These are phyloP conservation scores for Armadillidium nasatum DNA, from an alignment of 1,140 invertebrate species.

Conservation along the genomic window DNA sequence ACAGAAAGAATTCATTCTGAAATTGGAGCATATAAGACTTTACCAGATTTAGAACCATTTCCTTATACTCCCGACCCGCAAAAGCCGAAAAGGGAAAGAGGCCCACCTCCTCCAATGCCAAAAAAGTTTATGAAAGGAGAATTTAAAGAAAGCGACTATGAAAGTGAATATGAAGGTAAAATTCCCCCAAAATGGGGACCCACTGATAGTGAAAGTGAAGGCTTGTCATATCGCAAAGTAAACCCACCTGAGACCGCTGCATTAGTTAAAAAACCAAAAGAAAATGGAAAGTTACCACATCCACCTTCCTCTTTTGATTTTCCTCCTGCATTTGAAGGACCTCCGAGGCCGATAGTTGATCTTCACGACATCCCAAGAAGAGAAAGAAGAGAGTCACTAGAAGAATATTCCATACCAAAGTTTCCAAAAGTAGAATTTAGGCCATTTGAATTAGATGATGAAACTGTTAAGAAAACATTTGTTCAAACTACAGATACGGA, in stretches of 20 bases:
- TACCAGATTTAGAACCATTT: slow-evolving; percentile 50
- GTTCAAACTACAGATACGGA: slow-evolving; percentile 24
- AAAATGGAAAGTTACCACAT: slow-evolving; percentile 56
- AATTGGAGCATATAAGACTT: neutral
- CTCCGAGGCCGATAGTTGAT: slow-evolving; percentile 51
- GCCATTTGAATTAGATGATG: slow-evolving; percentile 37
- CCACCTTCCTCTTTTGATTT: slow-evolving; percentile 61
- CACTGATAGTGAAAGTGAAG: slow-evolving; percentile 49
- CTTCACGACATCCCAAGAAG: slow-evolving; percentile 41
- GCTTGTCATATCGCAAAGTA: slow-evolving; percentile 59
- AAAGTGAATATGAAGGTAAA: slow-evolving; percentile 65
- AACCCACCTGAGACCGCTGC: slow-evolving; percentile 51
- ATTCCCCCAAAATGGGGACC: slow-evolving; percentile 58
- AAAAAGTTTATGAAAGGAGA: slow-evolving; percentile 65
- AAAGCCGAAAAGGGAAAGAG: slow-evolving; percentile 42
- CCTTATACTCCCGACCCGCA: slow-evolving; percentile 51
- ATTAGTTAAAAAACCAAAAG: slow-evolving; percentile 43
- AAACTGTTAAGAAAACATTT: slow-evolving; percentile 14
- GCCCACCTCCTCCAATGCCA: slow-evolving; percentile 56
- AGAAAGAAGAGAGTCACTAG: slow-evolving; percentile 44
- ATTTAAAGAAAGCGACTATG: slow-evolving; percentile 66
- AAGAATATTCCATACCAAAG: slow-evolving; percentile 41
- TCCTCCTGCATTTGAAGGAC: slow-evolving; percentile 55
- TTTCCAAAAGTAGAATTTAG: slow-evolving; percentile 44
- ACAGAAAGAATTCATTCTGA: neutral